These are phyloP conservation scores for Ariolimax columbianus DNA, from an alignment of 2,888 invertebrate genomes.

Conservation along the genomic window DNA sequence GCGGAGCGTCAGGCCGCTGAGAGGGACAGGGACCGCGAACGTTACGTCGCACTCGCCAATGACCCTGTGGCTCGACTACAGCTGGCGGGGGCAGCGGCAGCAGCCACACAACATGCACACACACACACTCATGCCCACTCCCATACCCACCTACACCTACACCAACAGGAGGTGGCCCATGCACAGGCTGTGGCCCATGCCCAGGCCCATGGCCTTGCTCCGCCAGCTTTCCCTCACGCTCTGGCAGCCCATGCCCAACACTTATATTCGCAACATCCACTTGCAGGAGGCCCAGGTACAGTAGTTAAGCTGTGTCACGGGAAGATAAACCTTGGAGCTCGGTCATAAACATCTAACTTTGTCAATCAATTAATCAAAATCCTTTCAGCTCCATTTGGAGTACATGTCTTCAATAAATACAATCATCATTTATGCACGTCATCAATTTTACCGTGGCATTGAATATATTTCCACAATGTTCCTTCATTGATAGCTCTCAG, in stretches of 20 bases:
- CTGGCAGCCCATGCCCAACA: conserved; percentile 56
- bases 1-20: conserved; percentile 81
- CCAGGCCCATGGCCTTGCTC: conserved; percentile 52
- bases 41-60: conserved; percentile 87
- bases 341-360: not conserved
- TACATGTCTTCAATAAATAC: no score
- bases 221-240: conserved; percentile 48
- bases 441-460: no score
- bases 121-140: conserved; percentile 87
- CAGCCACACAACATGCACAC: conserved; percentile 54
- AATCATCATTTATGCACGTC: no score
- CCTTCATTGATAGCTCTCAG: no score
- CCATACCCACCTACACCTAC: conserved; percentile 90
- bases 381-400: no score
- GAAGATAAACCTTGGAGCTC: conserved; percentile 44
- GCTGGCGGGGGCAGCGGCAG: conserved; percentile 84
- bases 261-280: conserved; percentile 58
- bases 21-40: conserved; percentile 64
- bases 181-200: conserved; percentile 52
- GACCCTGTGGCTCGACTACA: conserved; percentile 95
- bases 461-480: no score
- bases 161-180: conserved; percentile 63
- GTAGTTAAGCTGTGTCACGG: conserved; percentile 10
- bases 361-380: no score
- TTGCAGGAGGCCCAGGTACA: conserved; percentile 39